These are phyloP conservation scores for Pantherophis guttatus DNA, from an alignment of 2,113 vertebrate genomes.

Conservation along the genomic window DNA sequence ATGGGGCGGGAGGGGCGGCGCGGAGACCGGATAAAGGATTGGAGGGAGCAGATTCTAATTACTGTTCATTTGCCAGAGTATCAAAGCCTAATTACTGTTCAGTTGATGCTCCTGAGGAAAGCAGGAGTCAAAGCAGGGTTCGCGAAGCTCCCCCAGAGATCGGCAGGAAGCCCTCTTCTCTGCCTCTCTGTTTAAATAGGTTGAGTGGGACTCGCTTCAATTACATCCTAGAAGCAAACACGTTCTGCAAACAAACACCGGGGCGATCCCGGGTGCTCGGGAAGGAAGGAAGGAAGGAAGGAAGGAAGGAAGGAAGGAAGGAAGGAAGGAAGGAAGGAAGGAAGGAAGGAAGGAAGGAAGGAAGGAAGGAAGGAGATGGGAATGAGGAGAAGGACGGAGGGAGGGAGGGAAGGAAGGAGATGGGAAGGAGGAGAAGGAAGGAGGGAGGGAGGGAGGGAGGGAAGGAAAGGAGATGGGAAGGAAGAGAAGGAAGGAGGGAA, in stretches of 20 bases:
- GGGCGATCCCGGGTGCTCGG: conserved; percentile 80
- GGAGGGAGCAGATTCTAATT: conserved; percentile 97
- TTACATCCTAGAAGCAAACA: conserved; percentile 88
- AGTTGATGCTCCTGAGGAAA: conserved; percentile 96
- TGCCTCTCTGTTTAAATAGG: conserved; percentile 89
- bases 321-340: conserved; percentile 58
- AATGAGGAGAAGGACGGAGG: too few species aligned
- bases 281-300: too few species aligned
- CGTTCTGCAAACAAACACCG: conserved; percentile 95
- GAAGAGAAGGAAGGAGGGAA: too few species aligned
- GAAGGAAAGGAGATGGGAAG: too few species aligned
- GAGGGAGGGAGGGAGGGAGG: too few species aligned
- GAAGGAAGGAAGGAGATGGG: too few species aligned
- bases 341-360: too few species aligned
- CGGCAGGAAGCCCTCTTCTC: conserved; percentile 84
- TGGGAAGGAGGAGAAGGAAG: conserved; percentile 37
- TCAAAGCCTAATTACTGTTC: conserved; percentile 99
- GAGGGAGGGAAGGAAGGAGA: too few species aligned
- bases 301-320: conserved; percentile 45
- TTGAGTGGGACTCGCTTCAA: conserved; percentile 84
- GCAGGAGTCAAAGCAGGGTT: conserved; percentile 91
- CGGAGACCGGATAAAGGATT: conserved; percentile 95
- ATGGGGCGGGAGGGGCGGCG: conserved; percentile 69
- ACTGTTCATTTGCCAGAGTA: conserved; percentile 99
- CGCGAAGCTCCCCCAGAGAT: conserved; percentile 93